Percentiles rank a stretch among this genome's conserved stretches.
These are phyloP conservation scores for Oryzias sinensis DNA, from an alignment of 2,797 vertebrate genomes.

Conservation along the genomic window DNA sequence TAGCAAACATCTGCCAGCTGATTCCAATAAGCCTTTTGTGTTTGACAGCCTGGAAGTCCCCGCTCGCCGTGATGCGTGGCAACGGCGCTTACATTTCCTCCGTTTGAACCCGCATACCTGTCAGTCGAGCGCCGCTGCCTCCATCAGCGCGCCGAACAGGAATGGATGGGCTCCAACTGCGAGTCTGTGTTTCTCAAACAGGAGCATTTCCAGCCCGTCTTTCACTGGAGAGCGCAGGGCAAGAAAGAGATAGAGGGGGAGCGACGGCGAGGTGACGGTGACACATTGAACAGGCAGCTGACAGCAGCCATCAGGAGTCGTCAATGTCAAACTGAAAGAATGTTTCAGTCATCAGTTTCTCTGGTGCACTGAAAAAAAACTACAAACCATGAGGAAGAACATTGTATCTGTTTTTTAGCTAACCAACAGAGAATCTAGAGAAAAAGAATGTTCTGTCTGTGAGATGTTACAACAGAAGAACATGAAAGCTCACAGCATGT, in stretches of 20 bases:
- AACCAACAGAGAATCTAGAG: too few relatives aligned
- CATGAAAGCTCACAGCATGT: too few relatives aligned
- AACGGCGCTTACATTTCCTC: slow-evolving; percentile 50
- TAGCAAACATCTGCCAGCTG: slow-evolving; percentile 46
- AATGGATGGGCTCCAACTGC: slow-evolving; percentile 29
- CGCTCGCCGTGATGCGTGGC: slow-evolving; percentile 36
- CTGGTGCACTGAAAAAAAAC: too few relatives aligned
- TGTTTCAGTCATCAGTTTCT: slow-evolving; percentile 10
- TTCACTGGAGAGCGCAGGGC: background rate
- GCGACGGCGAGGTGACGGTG: slow-evolving; percentile 2
- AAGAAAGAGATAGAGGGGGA: slow-evolving; percentile 13
- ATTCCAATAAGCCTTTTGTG: slow-evolving; percentile 19
- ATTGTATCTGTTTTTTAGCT: too few relatives aligned
- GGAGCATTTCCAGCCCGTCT: slow-evolving; percentile 18
- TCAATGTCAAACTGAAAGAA: slow-evolving; percentile 31
- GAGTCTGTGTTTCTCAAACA: slow-evolving; percentile 27
- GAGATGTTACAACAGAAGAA: too few relatives aligned
- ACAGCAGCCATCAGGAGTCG: slow-evolving; percentile 19
- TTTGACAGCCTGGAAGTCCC: slow-evolving; percentile 28
- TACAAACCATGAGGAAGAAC: too few relatives aligned
- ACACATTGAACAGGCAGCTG: too few relatives aligned
- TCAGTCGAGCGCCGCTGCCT: slow-evolving; percentile 47
- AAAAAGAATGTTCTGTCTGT: too few relatives aligned
- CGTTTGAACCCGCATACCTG: slow-evolving; percentile 55
- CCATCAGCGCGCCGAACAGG: background rate